A percentile compares a stretch with the other conserved stretches of the same genome.
These are phyloP conservation scores for Tangara arthus DNA, from an alignment of 2,797 vertebrate genomes.

Conservation along the genomic window DNA sequence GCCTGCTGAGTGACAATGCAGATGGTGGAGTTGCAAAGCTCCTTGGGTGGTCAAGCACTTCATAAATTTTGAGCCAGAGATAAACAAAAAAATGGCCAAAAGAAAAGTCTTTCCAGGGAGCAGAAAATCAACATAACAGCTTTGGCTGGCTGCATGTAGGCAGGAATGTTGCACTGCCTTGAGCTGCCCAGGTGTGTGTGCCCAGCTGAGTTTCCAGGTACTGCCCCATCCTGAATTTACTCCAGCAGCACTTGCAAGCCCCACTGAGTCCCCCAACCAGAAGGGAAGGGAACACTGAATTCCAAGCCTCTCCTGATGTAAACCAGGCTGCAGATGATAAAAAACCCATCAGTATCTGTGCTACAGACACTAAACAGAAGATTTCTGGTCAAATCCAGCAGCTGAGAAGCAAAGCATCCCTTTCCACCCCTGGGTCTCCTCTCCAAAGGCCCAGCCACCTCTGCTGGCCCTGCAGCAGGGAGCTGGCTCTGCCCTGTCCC, in stretches of 20 bases:
- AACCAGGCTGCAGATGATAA: neutral
- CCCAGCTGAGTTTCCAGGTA: neutral
- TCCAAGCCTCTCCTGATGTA: neutral
- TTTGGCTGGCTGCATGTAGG: neutral
- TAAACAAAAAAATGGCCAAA: fast-evolving
- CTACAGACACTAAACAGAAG: neutral
- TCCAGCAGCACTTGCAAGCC: neutral
- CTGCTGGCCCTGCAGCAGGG: neutral
- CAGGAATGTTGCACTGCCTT: neutral
- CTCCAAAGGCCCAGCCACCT: neutral
- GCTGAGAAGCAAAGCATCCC: neutral
- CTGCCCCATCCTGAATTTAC: neutral
- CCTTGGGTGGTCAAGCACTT: neutral
- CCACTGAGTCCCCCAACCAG: neutral
- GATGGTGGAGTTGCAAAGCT: neutral
- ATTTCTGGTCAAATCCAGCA: neutral
- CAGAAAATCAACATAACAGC: neutral
- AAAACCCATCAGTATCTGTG: neutral
- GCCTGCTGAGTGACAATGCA: fast-evolving
- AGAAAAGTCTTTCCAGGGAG: neutral
- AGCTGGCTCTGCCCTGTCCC: neutral
- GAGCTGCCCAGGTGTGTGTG: neutral
- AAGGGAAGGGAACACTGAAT: neutral
- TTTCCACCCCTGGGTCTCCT: neutral
- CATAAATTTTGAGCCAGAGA: neutral